Base-by-base conservation (phyloP, 2,888 invertebrate species). In the Zaprionus bogoriensis region DNA sequence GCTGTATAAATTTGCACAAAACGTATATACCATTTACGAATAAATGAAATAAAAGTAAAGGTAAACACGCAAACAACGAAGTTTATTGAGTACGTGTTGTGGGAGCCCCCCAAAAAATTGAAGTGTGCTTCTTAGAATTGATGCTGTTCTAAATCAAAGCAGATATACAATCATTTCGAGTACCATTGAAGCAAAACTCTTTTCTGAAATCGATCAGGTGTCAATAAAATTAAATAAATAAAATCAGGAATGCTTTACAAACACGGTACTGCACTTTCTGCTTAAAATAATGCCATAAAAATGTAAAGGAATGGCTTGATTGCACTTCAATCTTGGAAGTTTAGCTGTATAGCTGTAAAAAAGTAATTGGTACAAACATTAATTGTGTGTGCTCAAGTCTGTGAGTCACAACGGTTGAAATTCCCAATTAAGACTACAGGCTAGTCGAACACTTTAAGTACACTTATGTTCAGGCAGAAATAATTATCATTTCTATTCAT, bases 31-130 rank as follows among this genome's bases (percentile, higher is more conserved):
- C n/a, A n/a, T n/a, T n/a, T n/a, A n/a, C n/a, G n/a, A n/a, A n/a
- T n/a, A n/a, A n/a, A n/a, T n/a, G 48, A 51, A 48, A 58, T 42
- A 54, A 54, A 39, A 36, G 23, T 45, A 46, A 30, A 54, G 27
- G 28, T 38, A 58, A 54, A 27, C 51, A 59, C 6, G 67, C 28
- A 41, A 47, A 52, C 52, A 52, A 25, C 39, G 36, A 17, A n/a
- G 30, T 23, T 51, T 58, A 66, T 52, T 61, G 53, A 67, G 39
- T 54, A 52, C 52, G 41, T 47, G 36, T 45, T n/a, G n/a, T n/a
- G 23, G 14, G 19, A 14, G 14, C 14, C 14, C 45, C 38, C 30
- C 17, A 41, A 53, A 65, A 39, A 57, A 32, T 41, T 12, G 44
- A 52, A 48, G 62, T 62, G 38, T 39, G 44, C 32, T 30, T 32